phyloP scores from a whole-genome alignment of 2,797 vertebrate species.

The Gorsachius magnificus region DNA sequence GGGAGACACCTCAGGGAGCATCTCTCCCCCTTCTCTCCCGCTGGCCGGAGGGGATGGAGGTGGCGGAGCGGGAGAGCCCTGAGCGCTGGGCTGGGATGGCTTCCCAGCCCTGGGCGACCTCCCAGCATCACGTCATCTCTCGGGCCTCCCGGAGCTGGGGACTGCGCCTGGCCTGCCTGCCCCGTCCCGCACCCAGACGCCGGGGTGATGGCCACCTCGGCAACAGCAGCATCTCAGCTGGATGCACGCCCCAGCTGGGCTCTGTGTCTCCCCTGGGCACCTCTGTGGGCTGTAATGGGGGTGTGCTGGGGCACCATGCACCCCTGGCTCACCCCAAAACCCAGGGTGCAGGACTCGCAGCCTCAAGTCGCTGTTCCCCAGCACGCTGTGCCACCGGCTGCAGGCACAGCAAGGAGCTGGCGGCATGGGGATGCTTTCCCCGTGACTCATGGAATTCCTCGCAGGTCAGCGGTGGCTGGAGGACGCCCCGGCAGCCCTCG shows the following conservation, averaged over 20 bases:
- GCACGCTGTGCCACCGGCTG: not conserved
- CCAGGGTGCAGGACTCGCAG: not conserved
- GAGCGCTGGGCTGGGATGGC: not conserved
- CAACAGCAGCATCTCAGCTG: accelerated
- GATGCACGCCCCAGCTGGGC: accelerated
- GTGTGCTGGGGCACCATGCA: accelerated
- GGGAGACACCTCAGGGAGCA: not conserved
- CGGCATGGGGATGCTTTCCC: not conserved
- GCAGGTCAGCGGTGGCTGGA: not conserved
- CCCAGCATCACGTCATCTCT: not conserved
- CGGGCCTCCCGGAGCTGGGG: not conserved
- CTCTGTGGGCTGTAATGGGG: accelerated
- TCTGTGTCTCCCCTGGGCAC: not conserved
- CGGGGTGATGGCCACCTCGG: not conserved
- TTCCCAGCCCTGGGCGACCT: not conserved
- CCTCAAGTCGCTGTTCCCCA: accelerated
- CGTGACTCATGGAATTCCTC: constrained; percentile 38
- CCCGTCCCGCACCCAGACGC: not conserved
- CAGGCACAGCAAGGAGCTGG: not conserved
- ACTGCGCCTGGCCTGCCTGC: not conserved
- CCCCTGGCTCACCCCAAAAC: not conserved
- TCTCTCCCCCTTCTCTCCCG: not conserved
- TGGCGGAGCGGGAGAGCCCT: not conserved
- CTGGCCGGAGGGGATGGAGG: not conserved
- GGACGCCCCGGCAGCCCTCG: not conserved